Base-by-base conservation (phyloP, 2,113 vertebrate species). In the Corythornis vintsioides region DNA sequence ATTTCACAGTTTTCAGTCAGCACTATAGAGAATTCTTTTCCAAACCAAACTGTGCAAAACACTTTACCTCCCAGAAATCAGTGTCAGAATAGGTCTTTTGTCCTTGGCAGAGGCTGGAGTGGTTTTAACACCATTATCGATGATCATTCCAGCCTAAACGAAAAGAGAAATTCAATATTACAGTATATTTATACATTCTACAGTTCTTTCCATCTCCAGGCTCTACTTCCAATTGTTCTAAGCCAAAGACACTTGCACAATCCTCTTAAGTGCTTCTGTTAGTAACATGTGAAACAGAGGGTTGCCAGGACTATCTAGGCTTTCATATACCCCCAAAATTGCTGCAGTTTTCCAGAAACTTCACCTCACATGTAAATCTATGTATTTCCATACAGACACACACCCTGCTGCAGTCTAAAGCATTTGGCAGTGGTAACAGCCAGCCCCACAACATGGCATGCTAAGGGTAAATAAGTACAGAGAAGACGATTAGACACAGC, bases 81-180 rank as follows among this genome's bases (percentile, higher is more conserved):
- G 95, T 1, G 99, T 99, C 33, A 99, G 97, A 85, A 98, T 99
- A 20, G 99, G 99, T 66, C 99, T 98, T 97, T 99, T 99, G 97
- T 99, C 99, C 96, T 98, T 99, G 95, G 98, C 98, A 1, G 98
- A 99, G 22, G 99, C 99, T 93, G 98, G 95, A 0, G 99, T 99
- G 2, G 99, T 99, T 96, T 99, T 99, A 12, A 99, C 99, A 0
- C 99, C 99, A 0, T 99, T 98, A 95, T 99, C 99, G 1, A 99
- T 98, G 70, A 99, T 99, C 98, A 99, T 99, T 86, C 99, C 99
- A 60, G 99, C 99, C 99, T 99, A 92, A 18, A 63, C 71, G 47
- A 55, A 83, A 67, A 84, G 9, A 90, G 10, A 52, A 74, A 57
- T 33, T 22, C 42, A 57, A 13, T 60, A 74, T 59, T 67, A 80